Evolutionary conservation across 2,888 invertebrate genomes (phyloP).

Genomic region (Parnassius smintheus): DNA sequence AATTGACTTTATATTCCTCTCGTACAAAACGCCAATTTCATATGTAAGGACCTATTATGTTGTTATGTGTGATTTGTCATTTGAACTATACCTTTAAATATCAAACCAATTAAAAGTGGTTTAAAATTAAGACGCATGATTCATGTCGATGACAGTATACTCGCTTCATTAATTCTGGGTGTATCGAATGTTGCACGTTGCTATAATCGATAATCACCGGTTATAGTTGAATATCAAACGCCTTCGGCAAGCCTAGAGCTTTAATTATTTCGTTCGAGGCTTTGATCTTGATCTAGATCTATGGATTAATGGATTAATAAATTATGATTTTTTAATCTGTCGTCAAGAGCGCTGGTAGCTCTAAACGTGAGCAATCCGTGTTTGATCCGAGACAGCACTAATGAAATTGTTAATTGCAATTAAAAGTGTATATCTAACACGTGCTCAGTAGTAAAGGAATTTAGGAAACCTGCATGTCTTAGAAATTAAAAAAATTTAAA

Average conservation of each 20-base stretch:
- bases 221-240: constrained; percentile 14
- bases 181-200: constrained; percentile 23
- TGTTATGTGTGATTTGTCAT: too few relatives aligned
- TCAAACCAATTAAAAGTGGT: background rate
- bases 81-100: too few relatives aligned
- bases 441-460: too few relatives aligned
- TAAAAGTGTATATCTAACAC: too few relatives aligned
- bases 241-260: constrained; percentile 18
- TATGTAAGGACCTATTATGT: too few relatives aligned
- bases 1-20: too few relatives aligned
- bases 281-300: constrained; percentile 26
- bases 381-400: too few relatives aligned
- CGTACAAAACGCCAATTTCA: too few relatives aligned
- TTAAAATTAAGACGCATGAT: constrained; percentile 11
- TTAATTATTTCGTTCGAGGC: constrained; percentile 20
- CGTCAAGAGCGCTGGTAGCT: background rate
- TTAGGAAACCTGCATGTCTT: too few relatives aligned
- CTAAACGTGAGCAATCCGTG: too few relatives aligned
- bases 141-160: constrained; percentile 19
- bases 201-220: constrained; percentile 22
- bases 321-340: constrained; percentile 7
- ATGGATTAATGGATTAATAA: constrained; percentile 10
- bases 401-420: too few relatives aligned
- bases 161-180: constrained; percentile 8
- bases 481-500: too few relatives aligned